Conservation (phyloP, 2,113 vertebrate species). For the Colistium nudipinnis region DNA sequence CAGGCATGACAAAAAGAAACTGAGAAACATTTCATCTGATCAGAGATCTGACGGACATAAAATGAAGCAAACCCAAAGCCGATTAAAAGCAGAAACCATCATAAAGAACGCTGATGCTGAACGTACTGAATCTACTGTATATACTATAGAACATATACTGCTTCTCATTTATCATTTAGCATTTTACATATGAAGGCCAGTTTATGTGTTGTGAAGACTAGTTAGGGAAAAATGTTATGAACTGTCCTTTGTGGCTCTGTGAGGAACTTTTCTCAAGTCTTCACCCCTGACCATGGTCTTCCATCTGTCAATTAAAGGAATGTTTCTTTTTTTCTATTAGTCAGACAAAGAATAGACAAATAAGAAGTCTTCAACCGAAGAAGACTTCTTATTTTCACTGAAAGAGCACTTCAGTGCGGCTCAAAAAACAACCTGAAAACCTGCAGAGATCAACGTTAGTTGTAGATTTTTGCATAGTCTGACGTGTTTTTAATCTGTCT, state of each 20-base stretch:
- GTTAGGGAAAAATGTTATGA: background rate
- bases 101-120: slow-evolving; percentile 11
- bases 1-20: slow-evolving; percentile 13
- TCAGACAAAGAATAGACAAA: background rate
- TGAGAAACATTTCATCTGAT: slow-evolving; percentile 50
- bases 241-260: no score
- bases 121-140: no score
- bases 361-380: background rate
- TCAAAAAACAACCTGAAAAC: no score
- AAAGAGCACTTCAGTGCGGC: background rate
- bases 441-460: background rate
- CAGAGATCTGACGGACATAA: background rate
- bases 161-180: slow-evolving; percentile 21
- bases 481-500: background rate
- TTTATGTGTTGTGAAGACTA: background rate
- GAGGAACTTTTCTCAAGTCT: background rate
- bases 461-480: background rate
- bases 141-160: background rate
- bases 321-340: background rate
- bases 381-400: background rate
- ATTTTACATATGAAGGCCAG: background rate
- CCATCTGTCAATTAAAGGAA: background rate
- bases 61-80: slow-evolving; percentile 34
- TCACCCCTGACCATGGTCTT: background rate
- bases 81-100: slow-evolving; percentile 11